Conservation (phyloP, 2,888 invertebrate species). For the Drosophila macrospina region DNA sequence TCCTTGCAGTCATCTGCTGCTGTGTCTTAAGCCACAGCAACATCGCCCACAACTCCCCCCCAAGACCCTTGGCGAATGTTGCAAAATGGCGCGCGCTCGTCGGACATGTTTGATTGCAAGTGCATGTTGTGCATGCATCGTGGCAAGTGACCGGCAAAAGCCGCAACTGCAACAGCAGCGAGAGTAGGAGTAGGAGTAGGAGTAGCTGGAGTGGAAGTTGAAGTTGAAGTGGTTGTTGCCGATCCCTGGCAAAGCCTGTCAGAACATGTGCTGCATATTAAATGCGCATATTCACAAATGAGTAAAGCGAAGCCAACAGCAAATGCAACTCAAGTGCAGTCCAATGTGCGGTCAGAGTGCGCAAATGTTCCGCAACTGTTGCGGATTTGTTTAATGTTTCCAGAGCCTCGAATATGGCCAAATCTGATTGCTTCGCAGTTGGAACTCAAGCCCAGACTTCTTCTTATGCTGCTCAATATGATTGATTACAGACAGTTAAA, state of each 20-base stretch:
- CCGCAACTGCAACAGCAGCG: constrained; percentile 17
- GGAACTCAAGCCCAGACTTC: neutral
- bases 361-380: too few species aligned
- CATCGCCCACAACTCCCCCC: neutral
- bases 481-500: neutral
- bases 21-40: constrained; percentile 30
- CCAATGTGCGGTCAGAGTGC: constrained; percentile 46
- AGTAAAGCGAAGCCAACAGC: constrained; percentile 13
- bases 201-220: neutral
- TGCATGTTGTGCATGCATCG: constrained; percentile 71
- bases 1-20: neutral
- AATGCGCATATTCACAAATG: constrained; percentile 54
- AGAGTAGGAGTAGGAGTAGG: neutral
- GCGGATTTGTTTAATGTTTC: constrained; percentile 35
- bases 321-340: constrained; percentile 45
- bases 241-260: constrained; percentile 52
- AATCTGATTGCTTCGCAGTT: constrained; percentile 8
- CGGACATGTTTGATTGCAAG: constrained; percentile 75
- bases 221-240: constrained; percentile 1
- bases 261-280: constrained; percentile 68
- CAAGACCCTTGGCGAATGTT: constrained; percentile 25
- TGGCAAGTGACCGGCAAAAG: constrained; percentile 50
- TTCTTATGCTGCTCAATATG: neutral
- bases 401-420: constrained; percentile 14
- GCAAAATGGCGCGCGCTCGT: constrained; percentile 51